phyloP scores from a whole-genome alignment of 2,113 vertebrate species.

The Sapayoa aenigma region DNA sequence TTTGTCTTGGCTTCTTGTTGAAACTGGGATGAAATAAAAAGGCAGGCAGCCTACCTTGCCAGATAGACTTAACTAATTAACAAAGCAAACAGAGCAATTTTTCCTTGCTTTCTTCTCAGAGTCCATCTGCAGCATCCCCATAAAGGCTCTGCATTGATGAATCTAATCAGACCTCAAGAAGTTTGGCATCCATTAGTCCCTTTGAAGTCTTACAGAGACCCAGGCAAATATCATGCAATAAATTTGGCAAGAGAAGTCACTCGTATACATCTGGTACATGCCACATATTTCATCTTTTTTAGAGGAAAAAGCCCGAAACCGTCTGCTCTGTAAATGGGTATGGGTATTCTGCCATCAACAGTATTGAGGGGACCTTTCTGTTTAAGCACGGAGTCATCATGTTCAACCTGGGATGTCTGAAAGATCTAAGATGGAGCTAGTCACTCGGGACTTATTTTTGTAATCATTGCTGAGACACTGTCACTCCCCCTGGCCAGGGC shows the following conservation, averaged over 20 bases:
- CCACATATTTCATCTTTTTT: background rate
- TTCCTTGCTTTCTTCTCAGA: background rate
- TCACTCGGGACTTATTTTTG: rapidly evolving
- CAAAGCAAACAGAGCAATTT: background rate
- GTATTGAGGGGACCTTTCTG: background rate
- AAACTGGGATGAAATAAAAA: constrained; percentile 9
- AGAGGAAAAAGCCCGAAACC: background rate
- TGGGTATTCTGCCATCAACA: background rate
- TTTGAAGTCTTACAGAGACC: constrained; percentile 33
- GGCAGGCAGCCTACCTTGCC: background rate
- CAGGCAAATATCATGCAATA: background rate
- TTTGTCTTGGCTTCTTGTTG: background rate
- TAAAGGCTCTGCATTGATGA: background rate
- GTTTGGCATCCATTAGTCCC: background rate
- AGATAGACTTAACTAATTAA: constrained; percentile 39
- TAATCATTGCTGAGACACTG: background rate
- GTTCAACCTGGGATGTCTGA: background rate
- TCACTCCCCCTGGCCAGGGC: background rate
- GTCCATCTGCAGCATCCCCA: background rate
- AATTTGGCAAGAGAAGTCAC: constrained; percentile 4
- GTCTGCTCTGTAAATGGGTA: background rate
- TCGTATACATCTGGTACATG: background rate
- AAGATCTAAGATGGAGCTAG: background rate
- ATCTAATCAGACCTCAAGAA: constrained; percentile 18
- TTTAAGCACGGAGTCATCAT: background rate